Conservation (phyloP, 1,140 invertebrate species). For the Oedothorax gibbosus region DNA sequence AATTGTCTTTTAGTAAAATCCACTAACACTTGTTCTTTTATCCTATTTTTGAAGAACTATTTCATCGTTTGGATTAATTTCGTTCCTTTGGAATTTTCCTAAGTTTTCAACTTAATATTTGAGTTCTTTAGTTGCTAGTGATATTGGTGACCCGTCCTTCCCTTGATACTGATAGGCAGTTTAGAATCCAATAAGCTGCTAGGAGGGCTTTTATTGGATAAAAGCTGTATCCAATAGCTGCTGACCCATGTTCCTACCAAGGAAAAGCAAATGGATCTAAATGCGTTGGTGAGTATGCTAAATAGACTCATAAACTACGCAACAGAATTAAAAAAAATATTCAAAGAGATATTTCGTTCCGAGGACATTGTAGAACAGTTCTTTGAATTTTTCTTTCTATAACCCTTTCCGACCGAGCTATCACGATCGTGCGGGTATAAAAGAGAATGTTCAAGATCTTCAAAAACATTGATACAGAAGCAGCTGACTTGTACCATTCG, state of each 20-base stretch:
- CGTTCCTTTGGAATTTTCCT: conserved; percentile 80
- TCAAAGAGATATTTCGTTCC: too few species aligned
- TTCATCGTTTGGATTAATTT: too few species aligned
- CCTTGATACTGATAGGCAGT: background rate
- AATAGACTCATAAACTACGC: background rate
- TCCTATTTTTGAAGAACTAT: too few species aligned
- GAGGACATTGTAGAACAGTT: too few species aligned
- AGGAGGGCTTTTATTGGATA: conserved; percentile 17
- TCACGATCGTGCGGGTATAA: too few species aligned
- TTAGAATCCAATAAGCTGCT: background rate
- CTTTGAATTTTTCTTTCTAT: too few species aligned
- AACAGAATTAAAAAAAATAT: background rate
- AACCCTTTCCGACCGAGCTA: too few species aligned
- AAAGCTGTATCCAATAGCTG: conserved; percentile 45
- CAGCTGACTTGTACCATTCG: too few species aligned
- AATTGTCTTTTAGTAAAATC: too few species aligned
- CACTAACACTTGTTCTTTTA: too few species aligned
- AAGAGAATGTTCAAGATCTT: too few species aligned
- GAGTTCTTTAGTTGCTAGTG: conserved; percentile 72
- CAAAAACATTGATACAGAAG: too few species aligned
- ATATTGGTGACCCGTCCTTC: background rate
- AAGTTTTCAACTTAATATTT: conserved; percentile 76
- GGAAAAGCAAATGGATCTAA: conserved; percentile 32
- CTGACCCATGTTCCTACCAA: conserved; percentile 4
- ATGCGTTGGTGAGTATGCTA: conserved; percentile 13